A percentile compares a stretch with the other conserved stretches of the same genome.
Conservation (phyloP, 2,888 invertebrate species). For the Arge pagana region DNA sequence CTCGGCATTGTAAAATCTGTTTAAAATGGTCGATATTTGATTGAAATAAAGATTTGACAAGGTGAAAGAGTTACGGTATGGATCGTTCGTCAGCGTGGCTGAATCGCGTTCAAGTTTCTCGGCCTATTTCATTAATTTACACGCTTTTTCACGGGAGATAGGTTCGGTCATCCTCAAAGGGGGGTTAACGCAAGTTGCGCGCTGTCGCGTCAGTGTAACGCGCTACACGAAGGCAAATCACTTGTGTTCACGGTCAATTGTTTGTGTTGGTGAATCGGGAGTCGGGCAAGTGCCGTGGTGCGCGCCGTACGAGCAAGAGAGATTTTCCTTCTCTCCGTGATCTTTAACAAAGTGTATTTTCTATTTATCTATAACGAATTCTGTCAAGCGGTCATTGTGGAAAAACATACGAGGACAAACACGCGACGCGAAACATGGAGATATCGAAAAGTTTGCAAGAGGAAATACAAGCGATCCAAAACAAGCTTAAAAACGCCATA, state of each 20-base stretch:
- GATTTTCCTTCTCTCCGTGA: slow-evolving; percentile 4
- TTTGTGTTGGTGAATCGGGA: slow-evolving; percentile 9
- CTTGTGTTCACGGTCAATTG: slow-evolving; percentile 34
- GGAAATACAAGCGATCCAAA: slow-evolving; percentile 66
- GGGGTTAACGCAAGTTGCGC: slow-evolving; percentile 20
- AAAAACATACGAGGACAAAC: background rate
- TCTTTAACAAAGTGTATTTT: slow-evolving; percentile 4
- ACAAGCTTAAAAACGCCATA: slow-evolving; percentile 67
- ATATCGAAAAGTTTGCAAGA: slow-evolving; percentile 67
- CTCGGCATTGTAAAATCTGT: slow-evolving; percentile 21
- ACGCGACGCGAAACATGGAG: slow-evolving; percentile 60
- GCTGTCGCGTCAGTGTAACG: slow-evolving; percentile 34
- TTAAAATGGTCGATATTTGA: slow-evolving; percentile 21
- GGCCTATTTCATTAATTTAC: background rate
- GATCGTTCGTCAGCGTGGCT: background rate
- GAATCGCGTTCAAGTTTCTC: background rate
- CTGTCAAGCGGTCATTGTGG: background rate
- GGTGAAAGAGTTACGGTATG: background rate
- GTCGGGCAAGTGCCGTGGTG: slow-evolving; percentile 23
- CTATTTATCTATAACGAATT: slow-evolving; percentile 12
- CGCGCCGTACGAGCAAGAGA: slow-evolving; percentile 15
- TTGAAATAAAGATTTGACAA: slow-evolving; percentile 12
- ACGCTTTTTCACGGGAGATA: slow-evolving; percentile 4
- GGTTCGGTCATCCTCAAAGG: slow-evolving; percentile 12
- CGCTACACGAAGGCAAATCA: slow-evolving; percentile 35